Evolutionary conservation across 2,888 invertebrate genomes (phyloP).

Genomic region (Pheosia gnoma): DNA sequence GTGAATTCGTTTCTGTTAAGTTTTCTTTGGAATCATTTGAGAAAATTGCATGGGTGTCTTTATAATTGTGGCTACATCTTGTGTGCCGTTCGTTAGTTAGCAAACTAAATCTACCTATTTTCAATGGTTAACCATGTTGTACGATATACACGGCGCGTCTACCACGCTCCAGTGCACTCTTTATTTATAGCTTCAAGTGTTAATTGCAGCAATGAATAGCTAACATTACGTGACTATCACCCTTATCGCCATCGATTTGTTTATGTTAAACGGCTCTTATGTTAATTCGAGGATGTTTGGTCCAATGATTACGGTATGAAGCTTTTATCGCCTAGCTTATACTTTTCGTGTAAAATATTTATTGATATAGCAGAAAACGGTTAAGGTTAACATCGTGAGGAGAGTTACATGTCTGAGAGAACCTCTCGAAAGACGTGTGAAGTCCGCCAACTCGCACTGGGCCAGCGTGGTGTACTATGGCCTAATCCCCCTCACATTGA

Average conservation of each 20-base stretch:
- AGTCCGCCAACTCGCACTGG: too few species aligned
- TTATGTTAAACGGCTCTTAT: constrained; percentile 71
- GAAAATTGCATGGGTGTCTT: too few species aligned
- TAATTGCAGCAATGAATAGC: constrained; percentile 76
- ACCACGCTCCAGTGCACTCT: constrained; percentile 55
- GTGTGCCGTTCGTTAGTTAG: too few species aligned
- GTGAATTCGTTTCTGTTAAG: too few species aligned
- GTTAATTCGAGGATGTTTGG: constrained; percentile 74
- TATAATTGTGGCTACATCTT: too few species aligned
- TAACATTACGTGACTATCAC: constrained; percentile 59
- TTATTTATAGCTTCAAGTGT: constrained; percentile 75
- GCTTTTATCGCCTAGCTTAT: constrained; percentile 25
- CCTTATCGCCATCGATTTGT: constrained; percentile 68
- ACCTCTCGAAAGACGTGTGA: too few species aligned
- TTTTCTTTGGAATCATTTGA: too few species aligned
- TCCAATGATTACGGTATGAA: constrained; percentile 56
- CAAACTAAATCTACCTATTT: not conserved
- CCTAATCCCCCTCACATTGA: too few species aligned
- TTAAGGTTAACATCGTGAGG: too few species aligned
- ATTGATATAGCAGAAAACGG: constrained; percentile 2
- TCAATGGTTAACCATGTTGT: constrained; percentile 15
- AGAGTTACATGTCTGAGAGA: too few species aligned
- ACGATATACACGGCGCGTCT: constrained; percentile 53
- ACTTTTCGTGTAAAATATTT: constrained; percentile 2
- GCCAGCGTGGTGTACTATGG: too few species aligned